Evolutionary conservation across 35 echinoderm and acorn worm genomes (phyloP), one percentile per base, ranked within the genome.

Genomic region (Chiridota heheva): DNA sequence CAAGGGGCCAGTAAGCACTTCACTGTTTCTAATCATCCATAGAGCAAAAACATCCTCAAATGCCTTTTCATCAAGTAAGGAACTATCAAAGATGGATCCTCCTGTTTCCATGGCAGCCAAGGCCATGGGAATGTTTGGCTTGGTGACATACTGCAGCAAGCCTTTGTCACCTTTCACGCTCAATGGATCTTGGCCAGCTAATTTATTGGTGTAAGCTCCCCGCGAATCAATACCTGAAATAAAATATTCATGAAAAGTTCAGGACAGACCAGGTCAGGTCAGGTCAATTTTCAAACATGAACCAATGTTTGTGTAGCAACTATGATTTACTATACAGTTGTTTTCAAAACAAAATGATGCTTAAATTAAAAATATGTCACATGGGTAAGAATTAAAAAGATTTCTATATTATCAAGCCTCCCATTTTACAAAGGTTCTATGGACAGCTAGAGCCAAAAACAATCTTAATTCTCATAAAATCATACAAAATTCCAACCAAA

Each of bases 11-110:
- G n/a, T n/a, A n/a, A n/a, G n/a, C n/a, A n/a, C 7, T 7, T 75
- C 27, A 44, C 72, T 98, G 56, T 91, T 28, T 33, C 69, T 80
- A 1, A 82, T 55, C 62, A 98, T 44, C 5, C 95, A 84, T 8
- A 81, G 85, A 33, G 74, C 64, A 38, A 98, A 91, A 22, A 98
- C 85, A n/a, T 91, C 85, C 31, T 43, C 60, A 51, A 91, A 91
- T 2, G 39, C 56, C 66, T 98, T 98, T 70, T 75, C 32, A 17
- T 42, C 12, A 10, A 98, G 80, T 44, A 36, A 67, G 49, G 62
- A 24, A 40, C 56, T 63, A 46, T 83, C 75, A 58, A 98, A 97
- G 41, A 97, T 45, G 22, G 89, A 70, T 13, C 94, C 94, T 26
- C 79, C 72, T 65, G 88, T 84, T 33, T 85, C 94, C 41, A 70